phyloP scores from a whole-genome alignment of 2,888 invertebrate species.

The Acleris laterana region DNA sequence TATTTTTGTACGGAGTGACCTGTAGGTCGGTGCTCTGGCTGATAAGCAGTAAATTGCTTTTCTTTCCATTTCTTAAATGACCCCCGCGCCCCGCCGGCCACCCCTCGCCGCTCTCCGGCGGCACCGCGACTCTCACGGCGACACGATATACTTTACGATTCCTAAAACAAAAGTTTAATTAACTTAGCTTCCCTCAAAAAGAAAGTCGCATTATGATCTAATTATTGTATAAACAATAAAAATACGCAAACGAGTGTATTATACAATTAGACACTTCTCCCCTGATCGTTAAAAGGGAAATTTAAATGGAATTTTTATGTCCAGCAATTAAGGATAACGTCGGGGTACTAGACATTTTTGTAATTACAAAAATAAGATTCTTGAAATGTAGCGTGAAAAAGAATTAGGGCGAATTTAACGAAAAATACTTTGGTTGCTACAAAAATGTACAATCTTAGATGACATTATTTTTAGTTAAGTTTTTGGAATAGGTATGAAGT shows the following conservation, averaged over 20 bases:
- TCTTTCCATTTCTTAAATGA: constrained; percentile 80
- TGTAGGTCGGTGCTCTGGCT: constrained; percentile 63
- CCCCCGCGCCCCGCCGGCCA: constrained; percentile 52
- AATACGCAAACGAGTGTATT: constrained; percentile 85
- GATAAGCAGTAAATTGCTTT: constrained; percentile 82
- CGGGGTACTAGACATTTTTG: constrained; percentile 84
- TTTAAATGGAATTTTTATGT: constrained; percentile 86
- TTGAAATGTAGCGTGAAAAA: constrained; percentile 85
- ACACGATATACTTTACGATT: constrained; percentile 70
- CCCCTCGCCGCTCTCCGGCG: constrained; percentile 50
- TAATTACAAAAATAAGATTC: constrained; percentile 85
- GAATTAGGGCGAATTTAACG: constrained; percentile 78
- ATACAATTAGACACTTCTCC: constrained; percentile 84
- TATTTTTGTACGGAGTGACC: constrained; percentile 68
- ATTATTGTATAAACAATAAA: constrained; percentile 83
- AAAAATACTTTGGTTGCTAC: constrained; percentile 69
- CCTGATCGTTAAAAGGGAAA: constrained; percentile 84
- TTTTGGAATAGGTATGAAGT: constrained; percentile 1
- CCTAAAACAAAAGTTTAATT: constrained; percentile 76
- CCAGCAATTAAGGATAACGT: constrained; percentile 85
- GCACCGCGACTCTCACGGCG: constrained; percentile 52
- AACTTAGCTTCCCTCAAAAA: constrained; percentile 68
- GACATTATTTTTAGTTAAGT: not conserved
- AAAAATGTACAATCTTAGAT: constrained; percentile 9
- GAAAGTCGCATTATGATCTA: constrained; percentile 81